phyloP scores from a whole-genome alignment of 2,888 invertebrate genomes.

The Nomada ruficornis region DNA sequence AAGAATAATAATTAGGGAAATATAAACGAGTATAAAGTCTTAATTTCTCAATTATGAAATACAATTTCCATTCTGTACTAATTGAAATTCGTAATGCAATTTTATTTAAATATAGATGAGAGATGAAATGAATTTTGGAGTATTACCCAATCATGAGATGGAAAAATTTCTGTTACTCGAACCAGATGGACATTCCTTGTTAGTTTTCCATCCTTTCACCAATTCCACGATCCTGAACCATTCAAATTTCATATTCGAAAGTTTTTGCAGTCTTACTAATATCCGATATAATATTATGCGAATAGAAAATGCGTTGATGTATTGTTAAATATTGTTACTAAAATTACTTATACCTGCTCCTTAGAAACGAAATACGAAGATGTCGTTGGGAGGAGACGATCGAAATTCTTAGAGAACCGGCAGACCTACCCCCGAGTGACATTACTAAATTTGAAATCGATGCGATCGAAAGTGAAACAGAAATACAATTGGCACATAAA shows the following conservation, averaged over 20 bases:
- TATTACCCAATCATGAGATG: constrained; percentile 50
- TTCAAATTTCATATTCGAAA: background rate
- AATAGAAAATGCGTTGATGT: background rate
- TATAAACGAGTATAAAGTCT: background rate
- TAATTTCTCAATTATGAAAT: background rate
- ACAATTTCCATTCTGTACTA: background rate
- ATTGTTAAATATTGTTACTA: background rate
- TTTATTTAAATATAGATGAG: constrained; percentile 43
- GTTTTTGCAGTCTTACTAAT: background rate
- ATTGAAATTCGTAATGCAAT: background rate
- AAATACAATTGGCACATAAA: background rate
- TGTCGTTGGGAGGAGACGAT: background rate
- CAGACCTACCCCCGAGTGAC: background rate
- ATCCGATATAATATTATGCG: background rate
- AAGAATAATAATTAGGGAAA: background rate
- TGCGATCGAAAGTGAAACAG: background rate
- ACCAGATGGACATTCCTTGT: constrained; percentile 21
- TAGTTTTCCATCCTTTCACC: constrained; percentile 27
- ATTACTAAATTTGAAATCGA: background rate
- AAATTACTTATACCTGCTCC: background rate
- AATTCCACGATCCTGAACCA: background rate
- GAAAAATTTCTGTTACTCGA: constrained; percentile 33
- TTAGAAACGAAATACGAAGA: constrained; percentile 29
- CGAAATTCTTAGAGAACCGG: background rate
- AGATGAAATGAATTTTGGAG: constrained; percentile 58